A percentile compares a stretch with the other conserved stretches of the same genome.
These are phyloP conservation scores for Artemia sp. DNA, from an alignment of 2,888 invertebrate species.

Conservation along the genomic window DNA sequence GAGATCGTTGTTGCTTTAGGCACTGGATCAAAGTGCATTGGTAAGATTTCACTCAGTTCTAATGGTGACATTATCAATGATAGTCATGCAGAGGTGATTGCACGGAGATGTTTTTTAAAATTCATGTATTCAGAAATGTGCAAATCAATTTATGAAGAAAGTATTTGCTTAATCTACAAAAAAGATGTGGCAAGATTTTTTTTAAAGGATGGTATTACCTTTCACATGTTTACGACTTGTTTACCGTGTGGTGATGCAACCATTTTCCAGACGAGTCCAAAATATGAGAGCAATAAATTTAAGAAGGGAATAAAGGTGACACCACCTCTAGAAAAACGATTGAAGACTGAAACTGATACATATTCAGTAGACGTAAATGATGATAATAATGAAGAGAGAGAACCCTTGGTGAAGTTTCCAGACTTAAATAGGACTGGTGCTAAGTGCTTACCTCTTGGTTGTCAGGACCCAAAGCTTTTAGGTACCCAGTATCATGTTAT, in stretches of 20 bases:
- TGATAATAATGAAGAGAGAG: background rate
- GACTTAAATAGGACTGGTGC: conserved; percentile 67
- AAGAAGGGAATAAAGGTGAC: conserved; percentile 27
- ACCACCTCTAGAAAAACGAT: conserved; percentile 21
- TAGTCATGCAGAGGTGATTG: conserved; percentile 77
- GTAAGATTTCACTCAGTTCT: conserved; percentile 43
- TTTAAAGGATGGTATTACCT: conserved; percentile 43
- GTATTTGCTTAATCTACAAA: conserved; percentile 24
- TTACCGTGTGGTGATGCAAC: conserved; percentile 87
- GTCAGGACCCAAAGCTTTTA: conserved; percentile 42
- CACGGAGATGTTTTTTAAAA: conserved; percentile 59
- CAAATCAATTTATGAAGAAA: conserved; percentile 29
- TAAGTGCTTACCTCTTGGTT: conserved; percentile 45
- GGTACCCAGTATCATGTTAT: conserved; percentile 48
- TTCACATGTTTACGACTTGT: conserved; percentile 70
- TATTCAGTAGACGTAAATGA: background rate
- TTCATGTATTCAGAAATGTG: conserved; percentile 51
- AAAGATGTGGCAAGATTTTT: conserved; percentile 31
- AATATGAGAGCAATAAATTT: background rate
- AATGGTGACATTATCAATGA: conserved; percentile 61
- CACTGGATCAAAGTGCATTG: conserved; percentile 81
- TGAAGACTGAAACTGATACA: conserved; percentile 27
- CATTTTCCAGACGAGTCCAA: conserved; percentile 44
- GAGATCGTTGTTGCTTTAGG: conserved; percentile 57
- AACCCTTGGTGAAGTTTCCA: background rate